Base-by-base conservation (phyloP, 2,888 invertebrate genomes). In the Leptinotarsa peninsularis region DNA sequence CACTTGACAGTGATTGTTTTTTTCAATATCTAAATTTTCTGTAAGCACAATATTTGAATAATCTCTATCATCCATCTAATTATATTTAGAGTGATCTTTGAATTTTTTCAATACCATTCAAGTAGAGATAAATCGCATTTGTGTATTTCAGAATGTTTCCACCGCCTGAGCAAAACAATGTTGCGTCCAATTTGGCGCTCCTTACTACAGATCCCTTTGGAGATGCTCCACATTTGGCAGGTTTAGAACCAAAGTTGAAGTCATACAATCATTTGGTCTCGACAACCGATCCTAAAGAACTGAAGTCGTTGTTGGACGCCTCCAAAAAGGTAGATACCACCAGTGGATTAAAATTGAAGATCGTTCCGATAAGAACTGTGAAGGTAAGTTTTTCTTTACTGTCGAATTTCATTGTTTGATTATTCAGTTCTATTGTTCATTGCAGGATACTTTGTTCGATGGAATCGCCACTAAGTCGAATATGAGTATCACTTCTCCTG, bases 391-490 rank as follows among this genome's bases (percentile, higher is more conserved):
- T 68, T 49, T 68, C 21, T 67, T 7, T 14, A n/a, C 5, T 56
- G 66, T 4, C 49, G 18, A 52, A 18, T 58, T n/a, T n/a, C 27
- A 58, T 60, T 50, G 4, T 17, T 33, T 63, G 14, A 23, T 60
- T 43, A 58, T 58, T 10, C 4, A 23, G 7, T 23, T 21, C 4
- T 21, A 5, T 70, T 21, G 58, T 50, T 52, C 33, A 15, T 76
- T 79, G 49, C 85, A 94, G 91, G 94, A 94, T 86, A 93, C 94
- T 0, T 87, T 98, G 0, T 98, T 98, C 87, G 97, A 96, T 84
- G 97, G 79, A 1, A 66, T 81, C 50, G 76, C 78, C 4, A 76
- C 79, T 0, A 81, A 77, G 49, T n/a, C 73, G 13, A 72, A 76
- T 14, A 76, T 73, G 10, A 76, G 76, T n/a, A 63, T 27, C 21